phyloP scores from a whole-genome alignment of 92 coral and sea anemone species.

The Siderastrea radians region DNA sequence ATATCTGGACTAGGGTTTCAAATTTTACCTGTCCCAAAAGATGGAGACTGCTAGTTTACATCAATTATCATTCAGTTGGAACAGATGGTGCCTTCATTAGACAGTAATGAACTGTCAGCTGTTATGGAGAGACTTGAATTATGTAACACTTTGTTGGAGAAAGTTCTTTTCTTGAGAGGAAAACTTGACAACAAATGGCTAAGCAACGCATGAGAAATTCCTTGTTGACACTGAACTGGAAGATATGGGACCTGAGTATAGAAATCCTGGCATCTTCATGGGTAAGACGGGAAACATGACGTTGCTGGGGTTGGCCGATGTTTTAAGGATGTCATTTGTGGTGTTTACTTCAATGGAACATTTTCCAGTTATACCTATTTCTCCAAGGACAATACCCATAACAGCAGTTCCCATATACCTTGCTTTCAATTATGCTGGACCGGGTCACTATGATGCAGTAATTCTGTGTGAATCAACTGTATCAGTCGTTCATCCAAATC shows the following conservation, averaged over 20 bases:
- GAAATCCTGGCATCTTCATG: no score
- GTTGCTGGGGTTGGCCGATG: no score
- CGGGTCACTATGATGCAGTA: no score
- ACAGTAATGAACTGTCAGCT: neutral
- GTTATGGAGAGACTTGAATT: no score
- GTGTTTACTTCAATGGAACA: conserved; percentile 37
- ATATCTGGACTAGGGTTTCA: conserved; percentile 46
- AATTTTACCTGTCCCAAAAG: conserved; percentile 46
- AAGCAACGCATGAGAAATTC: conserved; percentile 10
- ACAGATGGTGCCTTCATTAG: conserved; percentile 18
- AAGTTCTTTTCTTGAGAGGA: neutral
- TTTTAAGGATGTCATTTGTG: no score
- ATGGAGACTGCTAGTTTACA: conserved; percentile 67
- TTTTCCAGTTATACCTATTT: conserved; percentile 53
- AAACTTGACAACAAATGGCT: conserved; percentile 45
- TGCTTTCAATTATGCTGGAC: neutral
- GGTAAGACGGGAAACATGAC: conserved; percentile 45
- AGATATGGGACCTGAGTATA: conserved; percentile 19
- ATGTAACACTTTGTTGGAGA: neutral
- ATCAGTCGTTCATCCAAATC: neutral
- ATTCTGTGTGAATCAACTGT: conserved; percentile 4
- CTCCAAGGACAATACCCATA: conserved; percentile 38
- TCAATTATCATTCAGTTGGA: conserved; percentile 37
- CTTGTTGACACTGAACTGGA: conserved; percentile 51
- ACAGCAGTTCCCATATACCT: conserved; percentile 28